Evolutionary conservation across 2,888 invertebrate genomes (phyloP), one percentile per base, ranked within the genome.

Genomic region (Drosophila flavopinicola): DNA sequence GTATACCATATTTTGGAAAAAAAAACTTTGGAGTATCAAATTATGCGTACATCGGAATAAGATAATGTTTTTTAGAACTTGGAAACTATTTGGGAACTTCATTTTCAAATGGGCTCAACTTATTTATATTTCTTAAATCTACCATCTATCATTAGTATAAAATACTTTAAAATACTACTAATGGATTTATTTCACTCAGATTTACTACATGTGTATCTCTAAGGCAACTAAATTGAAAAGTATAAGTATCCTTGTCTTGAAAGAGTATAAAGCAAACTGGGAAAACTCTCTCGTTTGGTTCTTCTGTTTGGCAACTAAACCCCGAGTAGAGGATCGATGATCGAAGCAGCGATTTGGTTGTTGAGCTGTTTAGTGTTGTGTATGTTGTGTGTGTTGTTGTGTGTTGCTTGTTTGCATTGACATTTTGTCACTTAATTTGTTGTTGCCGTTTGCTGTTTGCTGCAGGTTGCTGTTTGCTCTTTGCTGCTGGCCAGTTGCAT

Each of bases 381-480:
- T 20, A 20, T 60, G 35, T 42, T 23, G 25, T 25, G 25, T 37
- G 35, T 37, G 17, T 20, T 56, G 38, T 39, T 63, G 39, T 38
- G 59, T 42, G n/a, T 59, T 41, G 60, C 53, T 72, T 65, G 75
- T 80, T 78, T 57, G 71, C 67, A 80, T 79, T 85, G 88, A 88
- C 88, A 88, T 84, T 88, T 85, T 88, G 87, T 88, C 88, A 88
- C 82, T 87, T 80, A 68, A 84, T 85, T 86, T 87, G 80, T 79
- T 76, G 69, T 75, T 72, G 57, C 42, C 25, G 58, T 20, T 44
- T 20, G 44, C 44, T 11, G 29, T 29, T 20, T 59, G 58, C 59
- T 71, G 66, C 66, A 59, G 61, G 64, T 75, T 66, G 71, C 66
- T 61, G 58, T 20, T 44, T 20, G 44, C 44, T 11, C 24, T 29